These are phyloP conservation scores for Idris sp. DNA, from an alignment of 1,140 invertebrate species.

Conservation along the genomic window DNA sequence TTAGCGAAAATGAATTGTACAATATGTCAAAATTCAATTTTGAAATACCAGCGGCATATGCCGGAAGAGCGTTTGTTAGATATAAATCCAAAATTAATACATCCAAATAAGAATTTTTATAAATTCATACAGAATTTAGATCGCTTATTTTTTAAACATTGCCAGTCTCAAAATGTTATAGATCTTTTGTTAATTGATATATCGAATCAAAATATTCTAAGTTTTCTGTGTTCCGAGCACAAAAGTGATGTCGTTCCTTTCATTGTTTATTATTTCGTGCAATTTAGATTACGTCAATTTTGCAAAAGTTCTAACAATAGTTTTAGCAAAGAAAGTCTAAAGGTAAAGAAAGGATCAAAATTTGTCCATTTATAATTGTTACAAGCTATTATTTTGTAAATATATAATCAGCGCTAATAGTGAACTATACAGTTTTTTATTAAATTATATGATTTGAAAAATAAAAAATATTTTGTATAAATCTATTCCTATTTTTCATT, in stretches of 20 bases:
- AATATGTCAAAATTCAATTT: slow-evolving; percentile 1
- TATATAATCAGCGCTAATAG: too few relatives aligned
- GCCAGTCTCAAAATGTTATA: not conserved
- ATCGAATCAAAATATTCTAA: slow-evolving; percentile 5
- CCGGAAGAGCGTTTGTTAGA: slow-evolving; percentile 5
- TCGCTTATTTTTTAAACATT: slow-evolving; percentile 10
- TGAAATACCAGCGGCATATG: slow-evolving; percentile 6
- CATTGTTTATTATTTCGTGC: slow-evolving; percentile 5
- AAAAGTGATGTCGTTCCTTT: slow-evolving; percentile 19
- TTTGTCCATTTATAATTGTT: too few relatives aligned
- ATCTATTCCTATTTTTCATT: too few relatives aligned
- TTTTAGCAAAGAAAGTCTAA: too few relatives aligned
- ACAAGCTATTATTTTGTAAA: too few relatives aligned
- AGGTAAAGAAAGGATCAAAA: too few relatives aligned
- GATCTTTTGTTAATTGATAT: slow-evolving; percentile 12
- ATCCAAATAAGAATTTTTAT: slow-evolving; percentile 11
- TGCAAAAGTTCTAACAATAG: too few relatives aligned
- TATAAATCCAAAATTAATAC: slow-evolving; percentile 3
- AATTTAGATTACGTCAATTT: slow-evolving; percentile 12
- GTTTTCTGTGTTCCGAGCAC: slow-evolving; percentile 19
- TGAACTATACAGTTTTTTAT: too few relatives aligned
- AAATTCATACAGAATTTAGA: slow-evolving; percentile 20
- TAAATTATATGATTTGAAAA: too few relatives aligned
- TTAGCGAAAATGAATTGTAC: not conserved
- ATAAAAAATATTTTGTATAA: too few relatives aligned